Evolutionary conservation across 2,797 vertebrate species (phyloP), one percentile per base, ranked within the genome.

Genomic region (Melanotaenia pygmaea): DNA sequence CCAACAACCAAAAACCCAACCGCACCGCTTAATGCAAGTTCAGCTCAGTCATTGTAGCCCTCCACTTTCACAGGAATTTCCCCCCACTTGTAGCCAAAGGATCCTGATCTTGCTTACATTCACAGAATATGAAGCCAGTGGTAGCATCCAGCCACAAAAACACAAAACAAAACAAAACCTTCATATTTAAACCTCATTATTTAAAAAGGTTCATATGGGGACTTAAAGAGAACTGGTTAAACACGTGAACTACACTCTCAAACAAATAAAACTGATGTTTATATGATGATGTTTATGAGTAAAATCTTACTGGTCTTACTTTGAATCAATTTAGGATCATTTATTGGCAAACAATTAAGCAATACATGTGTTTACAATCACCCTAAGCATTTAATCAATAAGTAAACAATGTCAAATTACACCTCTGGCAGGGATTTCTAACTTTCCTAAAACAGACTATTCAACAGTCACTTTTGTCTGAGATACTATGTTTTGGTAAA

Each of bases 1-100:
- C 79, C 62, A 80, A 85, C 83, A 74, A 72, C 83, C 75, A 57
- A 37, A 75, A 74, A 64, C 61, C 72, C 84, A 89, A 90, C 91
- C 90, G 78, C 91, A 89, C 85, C 83, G 90, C 84, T 89, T 81
- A 91, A 64, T 87, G 90, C 91, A 88, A 88, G 77, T 88, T 91
- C 89, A 91, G 87, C 90, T 86, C 78, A 77, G 89, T 88, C 79
- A 43, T 89, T 75, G 76, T 35, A 79, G 76, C 77, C 76, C 53
- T 88, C 81, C 80, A 88, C 83, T 90, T 91, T 92, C 74, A 82
- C 77, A 84, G 88, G 89, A 91, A 93, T 91, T 84, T 62, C 60
- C 83, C 82, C 83, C 77, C 57, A 22, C 70, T 83, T 86, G 7
- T 51, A 63, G 74, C 80, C 81, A 82, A 75, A 84, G 72, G 78